A percentile compares a stretch with the other conserved stretches of the same genome.
These are phyloP conservation scores for Oncorhynchus mykiss DNA, from an alignment of 2,113 vertebrate species.

Conservation along the genomic window DNA sequence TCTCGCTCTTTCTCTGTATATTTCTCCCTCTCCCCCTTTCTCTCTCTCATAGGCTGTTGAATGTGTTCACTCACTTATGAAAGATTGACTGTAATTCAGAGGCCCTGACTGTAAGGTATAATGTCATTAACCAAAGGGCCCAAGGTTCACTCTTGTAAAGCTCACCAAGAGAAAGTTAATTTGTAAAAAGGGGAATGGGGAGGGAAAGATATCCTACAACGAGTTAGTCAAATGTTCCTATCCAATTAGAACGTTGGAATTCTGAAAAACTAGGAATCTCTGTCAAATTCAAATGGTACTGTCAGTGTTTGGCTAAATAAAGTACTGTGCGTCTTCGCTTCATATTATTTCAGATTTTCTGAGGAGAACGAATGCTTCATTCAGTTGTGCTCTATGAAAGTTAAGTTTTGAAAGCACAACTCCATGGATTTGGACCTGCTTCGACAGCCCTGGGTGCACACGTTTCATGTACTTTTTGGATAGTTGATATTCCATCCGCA, in stretches of 20 bases:
- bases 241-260: not conserved
- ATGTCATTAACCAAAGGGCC: not conserved
- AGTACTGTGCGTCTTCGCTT: no score
- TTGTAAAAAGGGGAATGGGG: not conserved
- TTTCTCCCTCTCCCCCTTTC: no score
- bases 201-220: not conserved
- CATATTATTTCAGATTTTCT: not conserved
- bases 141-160: not conserved
- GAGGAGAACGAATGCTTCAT: not conserved
- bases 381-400: not conserved
- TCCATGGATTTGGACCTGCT: slow-evolving; percentile 1
- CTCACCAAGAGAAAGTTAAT: not conserved
- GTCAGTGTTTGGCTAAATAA: not conserved
- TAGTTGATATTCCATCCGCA: slow-evolving; percentile 7
- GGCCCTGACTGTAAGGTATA: no score
- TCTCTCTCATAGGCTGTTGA: no score
- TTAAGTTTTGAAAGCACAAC: not conserved
- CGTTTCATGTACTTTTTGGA: not conserved
- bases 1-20: no score
- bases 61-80: no score
- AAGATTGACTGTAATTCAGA: no score
- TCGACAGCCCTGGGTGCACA: not conserved
- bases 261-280: not conserved
- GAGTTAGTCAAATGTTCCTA: not conserved
- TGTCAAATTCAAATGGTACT: not conserved